A percentile compares a stretch with the other conserved stretches of the same genome.
phyloP scores from a whole-genome alignment of 2,113 vertebrate genomes.

The Anarrhichthys ocellatus region DNA sequence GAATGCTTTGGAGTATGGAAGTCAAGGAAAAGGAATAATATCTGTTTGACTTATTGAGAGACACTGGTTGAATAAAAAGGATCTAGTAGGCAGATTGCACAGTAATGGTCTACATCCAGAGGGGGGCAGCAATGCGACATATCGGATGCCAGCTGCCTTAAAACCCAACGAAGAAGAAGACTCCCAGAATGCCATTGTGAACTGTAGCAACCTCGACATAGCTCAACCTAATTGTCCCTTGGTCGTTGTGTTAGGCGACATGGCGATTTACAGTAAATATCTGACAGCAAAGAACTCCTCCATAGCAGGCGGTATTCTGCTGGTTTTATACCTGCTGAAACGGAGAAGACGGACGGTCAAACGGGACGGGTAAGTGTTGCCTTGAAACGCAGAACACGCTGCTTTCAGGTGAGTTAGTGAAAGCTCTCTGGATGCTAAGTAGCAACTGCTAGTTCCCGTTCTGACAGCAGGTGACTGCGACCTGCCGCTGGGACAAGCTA shows the following conservation, averaged over 20 bases:
- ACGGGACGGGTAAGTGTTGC: constrained; percentile 76
- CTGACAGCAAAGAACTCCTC: constrained; percentile 89
- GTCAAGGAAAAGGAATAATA: background rate
- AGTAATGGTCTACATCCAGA: background rate
- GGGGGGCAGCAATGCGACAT: background rate
- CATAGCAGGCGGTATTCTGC: constrained; percentile 85
- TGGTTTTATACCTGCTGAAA: constrained; percentile 86
- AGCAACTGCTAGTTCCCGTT: constrained; percentile 1
- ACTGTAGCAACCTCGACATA: background rate
- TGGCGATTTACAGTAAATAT: constrained; percentile 94
- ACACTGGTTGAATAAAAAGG: background rate
- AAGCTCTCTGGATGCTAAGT: constrained; percentile 2
- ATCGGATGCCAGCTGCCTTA: background rate
- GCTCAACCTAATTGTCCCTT: background rate
- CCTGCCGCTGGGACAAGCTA: background rate
- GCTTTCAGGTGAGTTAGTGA: background rate
- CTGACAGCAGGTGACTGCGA: constrained; percentile 46
- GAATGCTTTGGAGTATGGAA: background rate
- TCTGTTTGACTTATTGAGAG: background rate
- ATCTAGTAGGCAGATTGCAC: no score
- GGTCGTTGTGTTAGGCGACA: constrained; percentile 74
- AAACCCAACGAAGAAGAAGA: background rate
- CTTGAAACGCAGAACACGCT: background rate
- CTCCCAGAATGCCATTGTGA: constrained; percentile 43
- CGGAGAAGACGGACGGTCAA: constrained; percentile 71